A percentile compares a stretch with the other conserved stretches of the same genome.
phyloP scores from a whole-genome alignment of 2,113 vertebrate genomes.

The Stigmatopora argus region DNA sequence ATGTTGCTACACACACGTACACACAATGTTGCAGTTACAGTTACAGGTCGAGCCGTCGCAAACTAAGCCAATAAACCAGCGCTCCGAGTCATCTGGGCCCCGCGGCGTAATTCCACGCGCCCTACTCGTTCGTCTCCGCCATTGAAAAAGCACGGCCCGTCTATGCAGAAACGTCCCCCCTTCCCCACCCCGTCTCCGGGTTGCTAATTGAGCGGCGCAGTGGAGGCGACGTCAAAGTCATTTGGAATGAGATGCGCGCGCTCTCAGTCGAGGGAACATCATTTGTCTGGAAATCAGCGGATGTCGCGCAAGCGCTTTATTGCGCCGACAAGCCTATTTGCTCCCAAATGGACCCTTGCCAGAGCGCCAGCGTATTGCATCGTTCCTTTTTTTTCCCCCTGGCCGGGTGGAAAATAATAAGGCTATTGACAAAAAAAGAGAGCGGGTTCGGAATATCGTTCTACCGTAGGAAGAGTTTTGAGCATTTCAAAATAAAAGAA shows the following conservation, averaged over 20 bases:
- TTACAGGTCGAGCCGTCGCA: conserved; percentile 48
- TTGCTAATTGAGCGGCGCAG: conserved; percentile 21
- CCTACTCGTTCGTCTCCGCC: conserved; percentile 57
- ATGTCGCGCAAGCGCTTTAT: not conserved
- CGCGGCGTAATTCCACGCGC: conserved; percentile 56
- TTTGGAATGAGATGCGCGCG: conserved; percentile 6
- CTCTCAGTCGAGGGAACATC: conserved; percentile 17
- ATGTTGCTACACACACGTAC: too few relatives aligned
- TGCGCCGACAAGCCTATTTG: conserved; percentile 8
- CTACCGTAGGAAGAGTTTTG: too few relatives aligned
- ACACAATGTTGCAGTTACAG: not conserved
- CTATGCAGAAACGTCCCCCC: conserved; percentile 41
- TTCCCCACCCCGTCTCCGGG: conserved; percentile 10
- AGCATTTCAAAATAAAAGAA: too few relatives aligned
- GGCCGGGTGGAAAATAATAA: not conserved
- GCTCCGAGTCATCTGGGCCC: conserved; percentile 60
- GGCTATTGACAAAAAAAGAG: not conserved
- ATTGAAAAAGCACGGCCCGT: conserved; percentile 55
- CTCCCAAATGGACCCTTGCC: not conserved
- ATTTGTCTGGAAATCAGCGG: conserved; percentile 8
- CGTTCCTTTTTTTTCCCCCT: not conserved
- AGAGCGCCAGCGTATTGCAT: not conserved
- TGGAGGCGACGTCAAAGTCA: conserved; percentile 15
- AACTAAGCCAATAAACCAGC: conserved; percentile 63
- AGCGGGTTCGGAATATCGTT: too few relatives aligned